Evolutionary conservation across 2,113 vertebrate species (phyloP).

Genomic region (Dasyprocta punctata): DNA sequence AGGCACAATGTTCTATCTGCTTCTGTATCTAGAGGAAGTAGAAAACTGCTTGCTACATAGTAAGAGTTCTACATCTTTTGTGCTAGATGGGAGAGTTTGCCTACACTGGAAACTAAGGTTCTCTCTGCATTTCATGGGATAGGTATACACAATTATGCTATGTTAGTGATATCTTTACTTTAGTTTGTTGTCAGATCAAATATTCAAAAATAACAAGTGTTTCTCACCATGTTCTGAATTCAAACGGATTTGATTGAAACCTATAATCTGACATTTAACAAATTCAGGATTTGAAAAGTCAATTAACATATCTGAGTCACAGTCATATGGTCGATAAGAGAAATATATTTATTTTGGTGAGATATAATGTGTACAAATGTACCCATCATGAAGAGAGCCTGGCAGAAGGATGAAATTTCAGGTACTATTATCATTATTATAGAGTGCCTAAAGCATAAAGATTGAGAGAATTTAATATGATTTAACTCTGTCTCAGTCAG

Average conservation of each 20-base stretch:
- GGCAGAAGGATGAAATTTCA: background rate
- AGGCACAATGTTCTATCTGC: background rate
- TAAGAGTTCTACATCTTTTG: background rate
- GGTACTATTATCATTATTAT: background rate
- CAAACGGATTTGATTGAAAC: background rate
- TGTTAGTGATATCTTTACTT: background rate
- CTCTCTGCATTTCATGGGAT: background rate
- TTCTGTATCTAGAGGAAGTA: background rate
- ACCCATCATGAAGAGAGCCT: background rate
- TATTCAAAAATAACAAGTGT: background rate
- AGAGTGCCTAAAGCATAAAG: background rate
- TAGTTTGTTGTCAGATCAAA: background rate
- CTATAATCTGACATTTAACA: background rate
- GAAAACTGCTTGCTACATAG: background rate
- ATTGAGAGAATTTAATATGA: background rate
- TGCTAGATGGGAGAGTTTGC: background rate
- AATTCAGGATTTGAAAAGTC: background rate
- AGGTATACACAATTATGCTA: too few relatives aligned
- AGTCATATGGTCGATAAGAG: background rate
- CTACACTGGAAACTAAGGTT: background rate
- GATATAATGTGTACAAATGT: background rate
- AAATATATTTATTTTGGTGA: background rate
- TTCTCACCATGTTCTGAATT: background rate
- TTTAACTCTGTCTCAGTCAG: background rate
- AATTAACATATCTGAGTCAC: background rate